Conservation (phyloP, 2,888 invertebrate species). For the Mythimna impura region DNA sequence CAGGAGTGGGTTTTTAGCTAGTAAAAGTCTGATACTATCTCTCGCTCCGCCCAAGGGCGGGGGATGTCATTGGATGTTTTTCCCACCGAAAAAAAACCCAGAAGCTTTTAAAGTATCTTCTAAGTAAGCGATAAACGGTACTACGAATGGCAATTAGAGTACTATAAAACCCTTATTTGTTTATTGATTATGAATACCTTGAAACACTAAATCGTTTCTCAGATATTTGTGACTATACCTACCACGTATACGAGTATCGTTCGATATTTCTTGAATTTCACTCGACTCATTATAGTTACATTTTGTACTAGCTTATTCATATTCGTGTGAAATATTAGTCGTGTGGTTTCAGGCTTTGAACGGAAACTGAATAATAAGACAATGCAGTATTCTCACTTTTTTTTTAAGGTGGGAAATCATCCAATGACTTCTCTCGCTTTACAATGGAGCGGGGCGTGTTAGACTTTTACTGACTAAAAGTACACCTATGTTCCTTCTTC, state of each 20-base stretch:
- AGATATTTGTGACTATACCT: conserved; percentile 1
- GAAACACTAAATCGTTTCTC: conserved; percentile 27
- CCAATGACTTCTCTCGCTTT: too few species aligned
- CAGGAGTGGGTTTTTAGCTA: too few species aligned
- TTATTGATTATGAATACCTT: conserved; percentile 2
- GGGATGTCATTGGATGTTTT: too few species aligned
- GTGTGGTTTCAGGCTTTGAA: neutral
- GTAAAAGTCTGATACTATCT: too few species aligned
- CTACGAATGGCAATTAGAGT: neutral
- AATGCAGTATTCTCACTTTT: neutral
- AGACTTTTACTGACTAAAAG: too few species aligned
- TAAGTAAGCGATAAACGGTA: neutral
- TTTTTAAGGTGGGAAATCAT: too few species aligned
- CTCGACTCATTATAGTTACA: conserved; percentile 4
- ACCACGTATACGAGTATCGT: neutral
- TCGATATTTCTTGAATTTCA: conserved; percentile 14
- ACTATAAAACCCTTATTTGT: conserved; percentile 1
- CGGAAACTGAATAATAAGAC: conserved; percentile 1
- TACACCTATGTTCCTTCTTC: too few species aligned
- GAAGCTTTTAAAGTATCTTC: neutral
- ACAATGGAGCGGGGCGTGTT: too few species aligned
- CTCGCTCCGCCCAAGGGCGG: too few species aligned
- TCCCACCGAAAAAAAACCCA: too few species aligned
- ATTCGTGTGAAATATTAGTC: conserved; percentile 3
- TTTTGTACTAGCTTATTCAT: conserved; percentile 8